phyloP scores from a whole-genome alignment of 2,113 vertebrate genomes.

The Lepus americanus region DNA sequence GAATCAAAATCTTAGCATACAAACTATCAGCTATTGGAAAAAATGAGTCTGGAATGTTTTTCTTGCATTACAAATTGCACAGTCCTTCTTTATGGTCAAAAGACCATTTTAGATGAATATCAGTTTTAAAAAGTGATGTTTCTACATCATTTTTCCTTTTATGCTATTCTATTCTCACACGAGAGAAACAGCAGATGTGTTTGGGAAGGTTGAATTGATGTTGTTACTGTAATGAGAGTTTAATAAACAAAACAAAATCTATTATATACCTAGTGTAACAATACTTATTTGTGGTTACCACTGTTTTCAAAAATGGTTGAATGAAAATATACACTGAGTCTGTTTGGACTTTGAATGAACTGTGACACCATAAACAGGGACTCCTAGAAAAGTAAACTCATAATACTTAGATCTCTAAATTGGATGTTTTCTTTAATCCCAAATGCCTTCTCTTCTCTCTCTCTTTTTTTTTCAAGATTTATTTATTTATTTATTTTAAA shows the following conservation, averaged over 20 bases:
- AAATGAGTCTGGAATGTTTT: conserved; percentile 31
- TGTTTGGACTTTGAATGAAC: conserved; percentile 6
- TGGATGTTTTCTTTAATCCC: conserved; percentile 12
- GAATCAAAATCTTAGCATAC: background rate
- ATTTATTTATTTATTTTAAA: too few species aligned
- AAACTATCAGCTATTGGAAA: background rate
- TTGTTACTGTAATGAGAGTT: background rate
- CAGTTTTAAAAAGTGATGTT: conserved; percentile 34
- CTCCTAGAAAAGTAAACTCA: conserved; percentile 25
- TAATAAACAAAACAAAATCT: conserved; percentile 7
- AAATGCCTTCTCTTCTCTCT: background rate
- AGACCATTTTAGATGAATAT: conserved; percentile 58
- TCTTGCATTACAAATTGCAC: background rate
- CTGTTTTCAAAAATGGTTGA: background rate
- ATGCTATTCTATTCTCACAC: background rate
- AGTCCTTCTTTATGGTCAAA: background rate
- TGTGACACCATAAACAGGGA: background rate
- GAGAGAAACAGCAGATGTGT: background rate
- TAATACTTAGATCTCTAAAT: background rate
- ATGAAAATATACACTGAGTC: background rate
- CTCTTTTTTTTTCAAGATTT: too few species aligned
- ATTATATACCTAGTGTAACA: background rate
- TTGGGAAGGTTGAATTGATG: background rate
- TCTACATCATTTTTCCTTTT: background rate
- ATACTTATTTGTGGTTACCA: background rate